phyloP scores from a whole-genome alignment of 2,888 invertebrate species.

The Tyria jacobaeae region DNA sequence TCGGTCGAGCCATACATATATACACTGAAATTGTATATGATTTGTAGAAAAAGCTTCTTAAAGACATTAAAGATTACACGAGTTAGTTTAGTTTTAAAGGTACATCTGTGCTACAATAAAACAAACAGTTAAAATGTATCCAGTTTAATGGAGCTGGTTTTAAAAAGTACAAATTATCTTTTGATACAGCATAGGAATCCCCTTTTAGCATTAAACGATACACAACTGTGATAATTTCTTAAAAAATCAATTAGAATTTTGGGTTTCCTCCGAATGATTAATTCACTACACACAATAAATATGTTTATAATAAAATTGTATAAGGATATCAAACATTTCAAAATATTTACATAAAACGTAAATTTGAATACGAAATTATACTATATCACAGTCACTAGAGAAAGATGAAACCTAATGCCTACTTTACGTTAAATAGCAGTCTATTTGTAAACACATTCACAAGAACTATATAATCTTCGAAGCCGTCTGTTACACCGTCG shows the following conservation, averaged over 20 bases:
- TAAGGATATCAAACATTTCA: constrained; percentile 83
- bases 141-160: constrained; percentile 69
- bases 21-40: background rate
- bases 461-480: constrained; percentile 67
- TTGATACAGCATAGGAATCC: constrained; percentile 9
- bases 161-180: constrained; percentile 61
- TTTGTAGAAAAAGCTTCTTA: no score
- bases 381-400: constrained; percentile 86
- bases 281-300: constrained; percentile 73
- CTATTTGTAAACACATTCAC: constrained; percentile 77
- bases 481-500: constrained; percentile 59
- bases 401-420: constrained; percentile 76
- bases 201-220: constrained; percentile 67
- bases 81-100: background rate
- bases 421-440: constrained; percentile 75
- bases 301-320: constrained; percentile 80
- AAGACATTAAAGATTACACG: no score
- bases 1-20: background rate
- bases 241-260: constrained; percentile 48
- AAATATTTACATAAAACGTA: constrained; percentile 81
- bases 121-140: constrained; percentile 59
- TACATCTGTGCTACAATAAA: constrained; percentile 43
- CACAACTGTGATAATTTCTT: constrained; percentile 56
- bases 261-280: constrained; percentile 51
- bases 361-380: constrained; percentile 78